Evolutionary conservation across 2,888 invertebrate species (phyloP), one percentile per base, ranked within the genome.

Genomic region (Myopa tessellatipennis): DNA sequence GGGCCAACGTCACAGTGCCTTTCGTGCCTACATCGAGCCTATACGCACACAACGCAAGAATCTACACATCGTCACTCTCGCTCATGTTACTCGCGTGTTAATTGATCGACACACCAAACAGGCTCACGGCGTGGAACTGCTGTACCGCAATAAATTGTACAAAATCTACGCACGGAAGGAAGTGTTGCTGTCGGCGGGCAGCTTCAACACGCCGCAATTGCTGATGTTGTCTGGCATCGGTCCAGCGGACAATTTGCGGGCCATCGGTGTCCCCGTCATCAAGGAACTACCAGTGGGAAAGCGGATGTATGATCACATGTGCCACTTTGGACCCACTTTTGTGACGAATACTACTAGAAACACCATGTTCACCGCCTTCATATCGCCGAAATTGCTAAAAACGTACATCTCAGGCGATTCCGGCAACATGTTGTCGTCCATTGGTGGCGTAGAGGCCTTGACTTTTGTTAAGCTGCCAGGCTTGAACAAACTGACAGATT

Each of bases 121-220:
- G 26, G 94, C 95, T 0, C 91, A 91, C 79, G 95, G 95, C 0
- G 93, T 95, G 0, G 90, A 94, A 82, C 93, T 93, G 80, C 87
- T 91, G 0, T 91, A 92, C 75, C 90, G 92, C 18, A 90, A 90
- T 34, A 82, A 88, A 14, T 85, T 85, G 50, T 88, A 89, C 79
- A 90, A 88, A 12, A 92, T 92, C 0, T 89, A 87, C 68, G 95
- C 94, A 0, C 90, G 90, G 79, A 95, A 94, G 86, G 96, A 96
- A 90, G 93, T 98, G 0, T 94, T 98, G 75, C 84, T 98, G 18
- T 94, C 95, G 16, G 96, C 95, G 3, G 98, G 98, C 0, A 92
- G 96, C 2, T 94, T 98, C 80, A 95, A 95, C 84, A 95, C 96
- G 0, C 96, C 98, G 0, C 97, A 98, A 87, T 87, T 98, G 4